Evolutionary conservation across 35 echinoderm and acorn worm species (phyloP).

Genomic region (Hemicentrotus pulcherrimus): DNA sequence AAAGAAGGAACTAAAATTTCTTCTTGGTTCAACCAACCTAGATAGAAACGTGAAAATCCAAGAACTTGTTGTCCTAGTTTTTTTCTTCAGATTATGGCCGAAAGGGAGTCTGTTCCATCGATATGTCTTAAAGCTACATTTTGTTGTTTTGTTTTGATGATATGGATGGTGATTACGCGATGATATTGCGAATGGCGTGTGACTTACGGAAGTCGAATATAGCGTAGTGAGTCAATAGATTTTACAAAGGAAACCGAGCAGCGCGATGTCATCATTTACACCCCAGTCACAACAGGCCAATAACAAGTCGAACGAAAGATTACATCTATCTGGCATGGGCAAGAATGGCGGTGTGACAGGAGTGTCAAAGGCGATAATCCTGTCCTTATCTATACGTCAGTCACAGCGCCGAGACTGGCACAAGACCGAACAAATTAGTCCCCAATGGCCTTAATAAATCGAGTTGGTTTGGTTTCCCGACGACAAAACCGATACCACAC

Average conservation of each 20-base stretch:
- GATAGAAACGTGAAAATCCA: background rate
- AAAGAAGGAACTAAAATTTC: conserved; percentile 13
- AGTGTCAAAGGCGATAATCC: too few species aligned
- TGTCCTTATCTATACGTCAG: too few species aligned
- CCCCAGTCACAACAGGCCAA: too few species aligned
- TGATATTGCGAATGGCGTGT: background rate
- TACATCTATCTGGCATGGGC: too few species aligned
- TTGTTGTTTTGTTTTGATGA: background rate
- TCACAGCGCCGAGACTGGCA: too few species aligned
- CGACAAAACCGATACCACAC: too few species aligned
- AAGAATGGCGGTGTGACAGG: too few species aligned
- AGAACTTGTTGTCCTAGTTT: background rate
- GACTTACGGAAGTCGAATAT: background rate
- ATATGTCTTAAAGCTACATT: background rate
- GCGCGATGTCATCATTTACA: background rate
- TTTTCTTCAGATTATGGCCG: background rate
- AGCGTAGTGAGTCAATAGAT: background rate
- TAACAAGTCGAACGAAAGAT: too few species aligned
- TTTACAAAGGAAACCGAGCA: background rate
- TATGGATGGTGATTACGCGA: background rate
- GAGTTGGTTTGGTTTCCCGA: too few species aligned
- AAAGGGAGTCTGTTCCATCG: background rate
- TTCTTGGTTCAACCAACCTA: background rate
- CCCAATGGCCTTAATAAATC: too few species aligned
- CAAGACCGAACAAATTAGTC: too few species aligned